A percentile compares a stretch with the other conserved stretches of the same genome.
Evolutionary conservation across 2,113 vertebrate species (phyloP).

Genomic region (Marmota monax): DNA sequence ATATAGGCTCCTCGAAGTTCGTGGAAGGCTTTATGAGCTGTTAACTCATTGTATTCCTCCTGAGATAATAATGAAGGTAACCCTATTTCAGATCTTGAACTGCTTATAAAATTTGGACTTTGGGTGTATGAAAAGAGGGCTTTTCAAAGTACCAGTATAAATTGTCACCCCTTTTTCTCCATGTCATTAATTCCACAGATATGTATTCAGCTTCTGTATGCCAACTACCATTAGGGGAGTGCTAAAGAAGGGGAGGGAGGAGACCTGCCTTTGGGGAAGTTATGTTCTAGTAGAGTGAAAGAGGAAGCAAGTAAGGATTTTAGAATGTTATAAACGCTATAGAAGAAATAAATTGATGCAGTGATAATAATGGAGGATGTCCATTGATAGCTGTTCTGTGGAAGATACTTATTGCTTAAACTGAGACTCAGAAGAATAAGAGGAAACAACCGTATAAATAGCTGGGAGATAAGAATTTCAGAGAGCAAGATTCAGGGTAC

Average conservation of each 20-base stretch:
- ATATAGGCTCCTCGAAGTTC: constrained; percentile 95
- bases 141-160: background rate
- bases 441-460: background rate
- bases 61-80: constrained; percentile 98
- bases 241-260: background rate
- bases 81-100: background rate
- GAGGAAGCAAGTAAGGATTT: background rate
- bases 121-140: background rate
- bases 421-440: background rate
- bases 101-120: background rate
- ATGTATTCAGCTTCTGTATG: background rate
- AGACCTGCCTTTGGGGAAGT: background rate
- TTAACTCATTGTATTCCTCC: constrained; percentile 98
- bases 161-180: background rate
- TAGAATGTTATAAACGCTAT: background rate
- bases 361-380: background rate
- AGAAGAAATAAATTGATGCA: background rate
- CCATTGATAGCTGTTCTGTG: background rate
- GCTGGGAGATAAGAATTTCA: background rate
- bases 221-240: background rate
- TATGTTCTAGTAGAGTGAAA: background rate
- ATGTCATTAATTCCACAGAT: background rate
- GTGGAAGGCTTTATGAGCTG: constrained; percentile 96
- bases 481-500: background rate
- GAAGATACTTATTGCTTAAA: background rate